phyloP scores from a whole-genome alignment of 2,113 vertebrate genomes.

The Mobula hypostoma region DNA sequence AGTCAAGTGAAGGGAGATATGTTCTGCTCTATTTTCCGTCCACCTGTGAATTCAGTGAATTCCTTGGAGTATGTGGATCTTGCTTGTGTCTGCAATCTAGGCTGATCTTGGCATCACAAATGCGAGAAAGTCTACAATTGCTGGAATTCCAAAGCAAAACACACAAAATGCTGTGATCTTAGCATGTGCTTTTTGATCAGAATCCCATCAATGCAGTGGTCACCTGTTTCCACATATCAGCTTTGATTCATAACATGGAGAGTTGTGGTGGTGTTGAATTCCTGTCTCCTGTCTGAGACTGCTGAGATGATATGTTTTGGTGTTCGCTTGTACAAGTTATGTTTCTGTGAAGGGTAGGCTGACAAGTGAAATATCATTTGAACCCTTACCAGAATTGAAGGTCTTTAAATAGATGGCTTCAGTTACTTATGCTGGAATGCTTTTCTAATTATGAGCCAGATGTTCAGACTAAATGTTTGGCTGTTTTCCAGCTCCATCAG shows the following conservation, averaged over 20 bases:
- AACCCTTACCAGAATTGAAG: not conserved
- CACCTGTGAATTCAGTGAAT: not conserved
- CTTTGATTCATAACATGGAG: not conserved
- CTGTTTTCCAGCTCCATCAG: not conserved
- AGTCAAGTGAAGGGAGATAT: not conserved
- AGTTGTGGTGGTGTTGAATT: not conserved
- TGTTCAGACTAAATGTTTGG: constrained; percentile 19
- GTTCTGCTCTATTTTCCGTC: not conserved
- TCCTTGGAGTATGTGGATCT: not conserved
- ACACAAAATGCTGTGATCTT: no score
- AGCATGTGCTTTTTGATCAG: not conserved
- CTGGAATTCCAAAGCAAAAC: no score
- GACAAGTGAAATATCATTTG: constrained; percentile 10
- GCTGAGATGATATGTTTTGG: not conserved
- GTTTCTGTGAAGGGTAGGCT: not conserved
- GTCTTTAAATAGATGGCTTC: constrained; percentile 30
- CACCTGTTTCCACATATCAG: no score
- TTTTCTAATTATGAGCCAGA: constrained; percentile 32
- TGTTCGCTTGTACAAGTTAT: not conserved
- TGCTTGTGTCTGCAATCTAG: not conserved
- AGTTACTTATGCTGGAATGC: constrained; percentile 31
- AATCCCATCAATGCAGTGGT: not conserved
- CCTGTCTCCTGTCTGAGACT: not conserved
- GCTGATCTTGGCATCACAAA: no score
- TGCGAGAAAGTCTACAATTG: no score